phyloP scores from a whole-genome alignment of 2,113 vertebrate genomes.

The Brachyistius frenatus region DNA sequence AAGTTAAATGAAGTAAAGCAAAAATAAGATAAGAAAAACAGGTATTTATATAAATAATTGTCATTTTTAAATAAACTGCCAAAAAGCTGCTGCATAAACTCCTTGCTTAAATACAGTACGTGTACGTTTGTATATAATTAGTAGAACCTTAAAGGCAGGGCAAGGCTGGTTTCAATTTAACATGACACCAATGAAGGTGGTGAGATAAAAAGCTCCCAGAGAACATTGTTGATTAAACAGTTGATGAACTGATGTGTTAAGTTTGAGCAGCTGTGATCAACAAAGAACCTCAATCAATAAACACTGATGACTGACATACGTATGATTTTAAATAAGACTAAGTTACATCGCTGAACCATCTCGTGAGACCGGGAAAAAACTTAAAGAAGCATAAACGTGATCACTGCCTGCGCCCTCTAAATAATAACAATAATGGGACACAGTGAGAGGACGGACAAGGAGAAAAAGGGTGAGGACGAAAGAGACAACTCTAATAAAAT shows the following conservation, averaged over 20 bases:
- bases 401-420: not conserved
- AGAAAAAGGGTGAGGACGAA: not conserved
- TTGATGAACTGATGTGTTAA: not conserved
- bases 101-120: too few relatives aligned
- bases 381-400: not conserved
- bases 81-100: too few relatives aligned
- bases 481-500: slow-evolving; percentile 15
- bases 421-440: not conserved
- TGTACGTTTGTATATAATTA: too few relatives aligned
- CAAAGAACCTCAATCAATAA: not conserved
- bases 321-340: not conserved
- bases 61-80: too few relatives aligned
- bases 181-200: too few relatives aligned
- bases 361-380: not conserved
- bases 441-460: not conserved
- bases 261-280: slow-evolving; percentile 4
- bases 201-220: too few relatives aligned
- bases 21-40: too few relatives aligned
- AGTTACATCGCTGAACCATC: not conserved
- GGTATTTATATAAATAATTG: too few relatives aligned
- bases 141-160: too few relatives aligned
- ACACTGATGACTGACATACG: not conserved
- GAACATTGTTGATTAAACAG: too few relatives aligned
- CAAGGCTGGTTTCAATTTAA: too few relatives aligned
- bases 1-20: too few relatives aligned